These are phyloP conservation scores for Loriculus beryllinus DNA, from an alignment of 2,797 vertebrate species.

Conservation along the genomic window DNA sequence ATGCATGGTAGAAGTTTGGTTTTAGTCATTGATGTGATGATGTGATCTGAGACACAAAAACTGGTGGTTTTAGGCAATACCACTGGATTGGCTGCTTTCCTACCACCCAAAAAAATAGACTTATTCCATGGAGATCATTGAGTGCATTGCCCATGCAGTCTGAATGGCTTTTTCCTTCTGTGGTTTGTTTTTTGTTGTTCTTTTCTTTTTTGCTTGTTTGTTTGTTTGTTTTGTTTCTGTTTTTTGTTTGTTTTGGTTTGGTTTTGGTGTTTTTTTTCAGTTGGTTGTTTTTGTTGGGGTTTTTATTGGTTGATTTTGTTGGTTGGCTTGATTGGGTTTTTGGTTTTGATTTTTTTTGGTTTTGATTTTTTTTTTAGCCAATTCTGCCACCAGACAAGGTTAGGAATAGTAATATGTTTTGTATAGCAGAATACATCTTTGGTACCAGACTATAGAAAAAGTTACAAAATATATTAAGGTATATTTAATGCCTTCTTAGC, in stretches of 20 bases:
- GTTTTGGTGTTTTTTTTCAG: no score
- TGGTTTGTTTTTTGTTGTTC: neutral
- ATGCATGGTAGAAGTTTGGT: neutral
- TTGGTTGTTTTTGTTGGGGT: neutral
- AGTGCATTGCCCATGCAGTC: neutral
- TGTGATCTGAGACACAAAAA: neutral
- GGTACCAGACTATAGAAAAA: neutral
- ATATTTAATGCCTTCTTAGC: accelerated
- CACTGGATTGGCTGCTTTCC: neutral
- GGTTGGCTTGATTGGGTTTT: no score
- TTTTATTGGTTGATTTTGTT: neutral
- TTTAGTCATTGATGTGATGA: neutral
- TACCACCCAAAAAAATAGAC: neutral
- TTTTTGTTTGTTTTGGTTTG: neutral
- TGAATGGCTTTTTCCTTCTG: neutral
- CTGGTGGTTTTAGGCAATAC: neutral
- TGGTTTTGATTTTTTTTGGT: neutral
- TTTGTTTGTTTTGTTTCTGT: neutral
- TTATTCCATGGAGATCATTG: neutral
- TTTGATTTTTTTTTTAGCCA: neutral
- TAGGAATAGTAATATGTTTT: neutral
- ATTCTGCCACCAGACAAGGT: neutral
- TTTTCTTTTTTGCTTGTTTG: neutral
- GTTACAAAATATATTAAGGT: neutral
- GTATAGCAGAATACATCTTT: neutral